Percentiles rank a stretch among this genome's conserved stretches.
Evolutionary conservation across 2,113 vertebrate genomes (phyloP).

Genomic region (Pogonocichla stellata): DNA sequence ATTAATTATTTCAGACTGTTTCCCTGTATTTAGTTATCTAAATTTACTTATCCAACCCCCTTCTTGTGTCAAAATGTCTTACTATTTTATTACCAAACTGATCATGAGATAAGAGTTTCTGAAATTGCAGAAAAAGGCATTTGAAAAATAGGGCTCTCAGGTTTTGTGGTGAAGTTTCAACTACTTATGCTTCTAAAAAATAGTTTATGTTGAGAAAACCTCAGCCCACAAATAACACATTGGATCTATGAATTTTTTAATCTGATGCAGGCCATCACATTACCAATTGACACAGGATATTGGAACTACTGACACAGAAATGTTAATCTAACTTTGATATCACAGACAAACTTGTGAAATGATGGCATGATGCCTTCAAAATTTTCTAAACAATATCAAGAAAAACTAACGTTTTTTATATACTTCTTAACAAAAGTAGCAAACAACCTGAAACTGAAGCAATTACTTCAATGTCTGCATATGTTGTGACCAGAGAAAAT

Average conservation of each 20-base stretch:
- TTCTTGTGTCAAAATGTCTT: neutral
- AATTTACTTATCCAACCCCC: neutral
- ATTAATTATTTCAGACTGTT: neutral
- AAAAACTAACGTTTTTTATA: neutral
- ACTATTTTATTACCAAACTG: neutral
- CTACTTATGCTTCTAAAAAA: neutral
- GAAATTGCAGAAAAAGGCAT: neutral
- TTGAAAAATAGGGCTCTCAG: neutral
- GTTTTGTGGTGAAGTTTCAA: neutral
- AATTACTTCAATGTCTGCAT: neutral
- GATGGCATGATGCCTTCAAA: neutral
- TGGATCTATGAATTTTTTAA: neutral
- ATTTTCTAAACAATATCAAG: neutral
- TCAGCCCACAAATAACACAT: neutral
- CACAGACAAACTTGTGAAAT: neutral
- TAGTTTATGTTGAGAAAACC: neutral
- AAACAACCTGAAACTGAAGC: neutral
- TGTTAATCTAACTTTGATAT: neutral
- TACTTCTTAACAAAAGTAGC: neutral
- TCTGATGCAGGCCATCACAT: neutral
- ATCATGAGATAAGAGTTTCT: neutral
- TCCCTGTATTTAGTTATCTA: neutral
- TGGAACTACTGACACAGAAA: neutral
- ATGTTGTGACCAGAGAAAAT: neutral
- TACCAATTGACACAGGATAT: neutral